Base-by-base conservation (phyloP, 2,797 vertebrate species). In the Melanogrammus aeglefinus region DNA sequence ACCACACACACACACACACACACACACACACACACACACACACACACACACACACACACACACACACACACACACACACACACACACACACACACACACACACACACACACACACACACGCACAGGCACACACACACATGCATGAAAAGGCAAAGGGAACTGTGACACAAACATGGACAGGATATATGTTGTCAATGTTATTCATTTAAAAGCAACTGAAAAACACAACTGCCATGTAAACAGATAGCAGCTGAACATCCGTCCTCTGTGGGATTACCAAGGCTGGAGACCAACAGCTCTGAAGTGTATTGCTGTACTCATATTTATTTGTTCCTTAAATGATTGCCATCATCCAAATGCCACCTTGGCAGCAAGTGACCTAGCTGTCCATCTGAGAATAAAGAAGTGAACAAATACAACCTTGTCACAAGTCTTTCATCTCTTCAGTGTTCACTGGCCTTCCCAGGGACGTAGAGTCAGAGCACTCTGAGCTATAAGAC, bases 11-110 rank as follows among this genome's bases (percentile, higher is more conserved):
- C 75, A 74, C 57, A 80, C 66, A 81, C 76, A n/a, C 9, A 18
- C 44, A 18, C 33, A 74, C 31, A 66, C 66, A 35, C 72, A 14
- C 33, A 70, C 71, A 41, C 27, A 10, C 13, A 57, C 47, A 51
- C 47, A 18, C 47, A 51, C 16, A 51, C 47, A 51, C 47, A 51
- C 47, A 51, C 47, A 51, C 47, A 51, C 47, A 51, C 47, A 51
- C 47, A 51, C 47, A 21, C 47, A 51, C 47, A 51, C 16, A 21
- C 47, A 83, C 79, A 76, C 77, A 85, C 85, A 83, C 76, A 77
- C 84, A 86, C 80, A 75, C 75, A 81, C 66, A 80, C 76, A 29
- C 9, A 18, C 36, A 13, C 33, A 74, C 31, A 72, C 66, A 35
- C 72, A 14, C 33, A 73, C 71, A 41, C 27, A 10, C 13, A 71